Evolutionary conservation across 2,888 invertebrate species (phyloP).

Genomic region (Suillia variegata): DNA sequence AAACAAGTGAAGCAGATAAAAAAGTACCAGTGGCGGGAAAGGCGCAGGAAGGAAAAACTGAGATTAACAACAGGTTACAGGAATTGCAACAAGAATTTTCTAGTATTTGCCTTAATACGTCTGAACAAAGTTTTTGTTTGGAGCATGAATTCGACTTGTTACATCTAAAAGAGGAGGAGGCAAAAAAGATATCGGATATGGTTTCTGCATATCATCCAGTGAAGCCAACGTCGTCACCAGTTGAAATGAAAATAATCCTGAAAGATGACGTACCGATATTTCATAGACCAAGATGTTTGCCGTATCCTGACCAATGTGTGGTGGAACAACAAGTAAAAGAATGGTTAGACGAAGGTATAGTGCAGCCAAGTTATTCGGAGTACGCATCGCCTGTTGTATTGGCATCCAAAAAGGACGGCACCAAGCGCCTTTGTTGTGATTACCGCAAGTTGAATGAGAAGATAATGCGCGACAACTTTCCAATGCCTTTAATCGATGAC

Average conservation of each 20-base stretch:
- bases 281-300: slow-evolving; percentile 17
- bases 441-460: slow-evolving; percentile 30
- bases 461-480: slow-evolving; percentile 24
- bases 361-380: slow-evolving; percentile 14
- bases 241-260: slow-evolving; percentile 17
- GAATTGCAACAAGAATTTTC: neutral
- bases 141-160: neutral
- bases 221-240: neutral
- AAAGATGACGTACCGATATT: slow-evolving; percentile 23
- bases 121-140: too few species aligned
- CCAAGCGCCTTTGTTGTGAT: slow-evolving; percentile 29
- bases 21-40: neutral
- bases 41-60: neutral
- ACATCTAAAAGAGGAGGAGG: neutral
- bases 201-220: neutral
- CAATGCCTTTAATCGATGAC: slow-evolving; percentile 27
- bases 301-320: slow-evolving; percentile 10
- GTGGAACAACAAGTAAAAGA: slow-evolving; percentile 15
- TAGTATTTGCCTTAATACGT: neutral
- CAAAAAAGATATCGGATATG: neutral
- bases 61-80: neutral
- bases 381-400: slow-evolving; percentile 27
- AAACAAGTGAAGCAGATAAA: neutral
- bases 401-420: slow-evolving; percentile 27
- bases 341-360: slow-evolving; percentile 18